Base-by-base conservation (phyloP, 1,140 invertebrate genomes). In the Cydia splendana region DNA sequence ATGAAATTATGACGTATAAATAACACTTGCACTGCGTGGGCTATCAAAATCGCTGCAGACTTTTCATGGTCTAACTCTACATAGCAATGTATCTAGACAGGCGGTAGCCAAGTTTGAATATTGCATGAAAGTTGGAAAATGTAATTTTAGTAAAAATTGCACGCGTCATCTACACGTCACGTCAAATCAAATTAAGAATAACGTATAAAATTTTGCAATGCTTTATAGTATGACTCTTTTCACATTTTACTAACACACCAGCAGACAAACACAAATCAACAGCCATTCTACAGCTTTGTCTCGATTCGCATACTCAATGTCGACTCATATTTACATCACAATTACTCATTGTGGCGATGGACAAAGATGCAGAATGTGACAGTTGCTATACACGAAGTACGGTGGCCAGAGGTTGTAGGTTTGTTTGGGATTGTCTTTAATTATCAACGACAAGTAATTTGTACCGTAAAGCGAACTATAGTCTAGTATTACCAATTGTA, bases 291-390 rank as follows among this genome's bases (percentile, higher is more conserved):
- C 67, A n/a, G 67, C 30, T n/a, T 71, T 62, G 57, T 57, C 9
- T 24, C 53, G 57, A 62, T 24, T 62, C 57, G 57, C 38, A 42
- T 18, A 20, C n/a, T 71, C 67, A 71, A 71, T 71, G 67, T 45
- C 67, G 67, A 38, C 30, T n/a, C 65, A 2, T 71, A 71, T 71
- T 71, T 71, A 71, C 34, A 71, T 71, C 24, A 71, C 34, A 71
- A 71, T 71, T 42, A 71, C 67, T 42, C 38, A 45, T 42, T 62
- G 57, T 62, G 18, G 10, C 15, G 13, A 51, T 3, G n/a, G 30
- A 69, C 65, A 69, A 69, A 38, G 30, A 28, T 69, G 28, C 30
- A 69, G 15, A 69, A 69, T 69, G 65, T 69, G 65, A 51, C 48
- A 51, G 57, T 24, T 24, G 57, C 20, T 57, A 57, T 38, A n/a